Evolutionary conservation across 2,888 invertebrate genomes (phyloP).

Genomic region (Ariolimax columbianus): DNA sequence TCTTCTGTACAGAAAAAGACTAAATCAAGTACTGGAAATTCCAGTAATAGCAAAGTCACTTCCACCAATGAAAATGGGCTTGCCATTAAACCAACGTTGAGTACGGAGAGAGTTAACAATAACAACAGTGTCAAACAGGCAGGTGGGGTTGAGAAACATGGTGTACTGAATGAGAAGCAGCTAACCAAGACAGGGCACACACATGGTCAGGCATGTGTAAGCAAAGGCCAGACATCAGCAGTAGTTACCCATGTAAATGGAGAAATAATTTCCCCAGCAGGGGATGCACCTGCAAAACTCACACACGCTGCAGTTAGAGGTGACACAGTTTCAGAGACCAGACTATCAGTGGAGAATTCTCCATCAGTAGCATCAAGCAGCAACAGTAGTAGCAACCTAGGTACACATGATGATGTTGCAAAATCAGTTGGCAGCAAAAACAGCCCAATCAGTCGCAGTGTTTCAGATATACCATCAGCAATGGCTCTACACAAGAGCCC

Average conservation of each 20-base stretch:
- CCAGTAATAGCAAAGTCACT: conserved; percentile 6
- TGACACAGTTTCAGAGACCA: not conserved
- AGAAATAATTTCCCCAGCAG: conserved; percentile 44
- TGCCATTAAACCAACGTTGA: not conserved
- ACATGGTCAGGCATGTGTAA: not conserved
- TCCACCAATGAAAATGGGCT: not conserved
- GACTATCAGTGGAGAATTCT: not conserved
- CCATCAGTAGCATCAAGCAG: not conserved
- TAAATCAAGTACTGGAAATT: conserved; percentile 2
- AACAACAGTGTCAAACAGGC: conserved; percentile 17
- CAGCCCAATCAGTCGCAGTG: not conserved
- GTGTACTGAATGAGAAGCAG: not conserved
- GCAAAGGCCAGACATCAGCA: not conserved
- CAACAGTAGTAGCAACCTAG: not conserved
- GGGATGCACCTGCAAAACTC: conserved; percentile 39
- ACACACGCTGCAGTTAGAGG: not conserved
- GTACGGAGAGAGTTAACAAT: conserved; percentile 26
- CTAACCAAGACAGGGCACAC: not conserved
- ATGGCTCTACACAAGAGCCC: conserved; percentile 37
- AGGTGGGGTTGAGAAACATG: not conserved
- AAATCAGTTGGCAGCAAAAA: conserved; percentile 3
- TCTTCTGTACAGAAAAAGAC: not conserved
- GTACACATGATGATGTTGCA: not conserved
- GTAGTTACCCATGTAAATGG: conserved; percentile 5
- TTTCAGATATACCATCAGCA: conserved; percentile 2